Percentiles rank a stretch among this genome's conserved stretches.
Conservation (phyloP, 2,113 vertebrate species). For the Halcyon senegalensis region DNA sequence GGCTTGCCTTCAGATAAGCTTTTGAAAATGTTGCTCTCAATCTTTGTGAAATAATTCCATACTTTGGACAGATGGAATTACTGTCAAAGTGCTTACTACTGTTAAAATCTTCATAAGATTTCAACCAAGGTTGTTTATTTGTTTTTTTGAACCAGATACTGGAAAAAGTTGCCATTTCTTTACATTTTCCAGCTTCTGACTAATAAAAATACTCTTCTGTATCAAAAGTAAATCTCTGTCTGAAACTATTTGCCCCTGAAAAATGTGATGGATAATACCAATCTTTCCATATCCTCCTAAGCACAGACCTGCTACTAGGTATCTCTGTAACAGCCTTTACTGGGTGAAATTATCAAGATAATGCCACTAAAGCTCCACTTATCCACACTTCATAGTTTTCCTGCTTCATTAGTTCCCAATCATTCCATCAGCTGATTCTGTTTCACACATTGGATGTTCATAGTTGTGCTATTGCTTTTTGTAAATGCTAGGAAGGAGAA, state of each 20-base stretch:
- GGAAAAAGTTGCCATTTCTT: background rate
- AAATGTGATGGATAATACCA: slow-evolving; percentile 39
- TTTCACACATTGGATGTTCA: background rate
- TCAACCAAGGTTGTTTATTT: background rate
- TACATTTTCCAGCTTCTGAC: background rate
- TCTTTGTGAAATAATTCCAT: background rate
- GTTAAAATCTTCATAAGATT: background rate
- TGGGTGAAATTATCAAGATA: slow-evolving; percentile 25
- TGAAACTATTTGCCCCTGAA: slow-evolving; percentile 41
- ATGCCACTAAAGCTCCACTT: slow-evolving; percentile 33
- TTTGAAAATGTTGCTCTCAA: background rate
- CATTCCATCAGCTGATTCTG: slow-evolving; percentile 27
- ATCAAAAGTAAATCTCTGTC: slow-evolving; percentile 31
- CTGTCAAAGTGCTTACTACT: background rate
- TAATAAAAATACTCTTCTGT: background rate
- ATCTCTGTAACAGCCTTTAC: slow-evolving; percentile 21
- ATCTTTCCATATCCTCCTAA: slow-evolving; percentile 25
- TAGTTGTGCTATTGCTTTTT: slow-evolving; percentile 29
- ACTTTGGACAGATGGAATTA: background rate
- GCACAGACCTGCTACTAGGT: background rate
- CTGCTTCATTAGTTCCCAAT: slow-evolving; percentile 26
- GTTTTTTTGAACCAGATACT: background rate
- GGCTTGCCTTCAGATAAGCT: background rate
- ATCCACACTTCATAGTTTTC: slow-evolving; percentile 24
- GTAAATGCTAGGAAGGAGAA: slow-evolving; percentile 16